phyloP scores from a whole-genome alignment of 2,113 vertebrate species.

The Heterotilapia buettikoferi region DNA sequence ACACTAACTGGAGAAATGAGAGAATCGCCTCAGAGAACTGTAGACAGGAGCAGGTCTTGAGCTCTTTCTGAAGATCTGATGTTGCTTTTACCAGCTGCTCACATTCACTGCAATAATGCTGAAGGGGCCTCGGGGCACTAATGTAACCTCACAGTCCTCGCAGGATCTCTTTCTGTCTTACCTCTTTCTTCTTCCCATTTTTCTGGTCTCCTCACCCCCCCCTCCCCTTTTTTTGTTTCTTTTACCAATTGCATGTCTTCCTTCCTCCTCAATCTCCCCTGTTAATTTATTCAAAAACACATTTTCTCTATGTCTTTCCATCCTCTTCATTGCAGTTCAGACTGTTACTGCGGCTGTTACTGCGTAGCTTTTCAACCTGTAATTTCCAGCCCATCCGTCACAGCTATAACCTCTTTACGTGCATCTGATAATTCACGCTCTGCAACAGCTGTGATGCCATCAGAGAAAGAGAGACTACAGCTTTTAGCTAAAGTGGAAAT shows the following conservation, averaged over 20 bases:
- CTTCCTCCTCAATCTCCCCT: background rate
- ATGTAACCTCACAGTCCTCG: background rate
- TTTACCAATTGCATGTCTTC: background rate
- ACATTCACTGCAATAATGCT: conserved; percentile 5
- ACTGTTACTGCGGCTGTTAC: background rate
- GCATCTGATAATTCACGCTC: background rate
- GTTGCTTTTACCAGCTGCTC: conserved; percentile 22
- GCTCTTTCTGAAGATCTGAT: conserved; percentile 33
- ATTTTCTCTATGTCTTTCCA: background rate
- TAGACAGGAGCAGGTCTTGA: conserved; percentile 18
- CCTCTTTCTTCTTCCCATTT: background rate
- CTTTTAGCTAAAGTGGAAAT: background rate
- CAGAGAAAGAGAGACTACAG: background rate
- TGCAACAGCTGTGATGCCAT: background rate
- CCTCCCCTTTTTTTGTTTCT: background rate
- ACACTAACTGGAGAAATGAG: conserved; percentile 12
- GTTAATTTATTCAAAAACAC: background rate
- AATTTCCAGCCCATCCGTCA: background rate
- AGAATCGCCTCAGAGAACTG: conserved; percentile 15
- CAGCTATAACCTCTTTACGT: background rate
- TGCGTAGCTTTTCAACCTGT: background rate
- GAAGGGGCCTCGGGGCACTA: background rate
- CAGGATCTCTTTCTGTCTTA: background rate
- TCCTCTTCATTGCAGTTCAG: background rate
- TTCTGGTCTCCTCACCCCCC: background rate